phyloP scores from a whole-genome alignment of 37 sponge, comb jelly and placozoan genomes.

The Halichondria panicea region DNA sequence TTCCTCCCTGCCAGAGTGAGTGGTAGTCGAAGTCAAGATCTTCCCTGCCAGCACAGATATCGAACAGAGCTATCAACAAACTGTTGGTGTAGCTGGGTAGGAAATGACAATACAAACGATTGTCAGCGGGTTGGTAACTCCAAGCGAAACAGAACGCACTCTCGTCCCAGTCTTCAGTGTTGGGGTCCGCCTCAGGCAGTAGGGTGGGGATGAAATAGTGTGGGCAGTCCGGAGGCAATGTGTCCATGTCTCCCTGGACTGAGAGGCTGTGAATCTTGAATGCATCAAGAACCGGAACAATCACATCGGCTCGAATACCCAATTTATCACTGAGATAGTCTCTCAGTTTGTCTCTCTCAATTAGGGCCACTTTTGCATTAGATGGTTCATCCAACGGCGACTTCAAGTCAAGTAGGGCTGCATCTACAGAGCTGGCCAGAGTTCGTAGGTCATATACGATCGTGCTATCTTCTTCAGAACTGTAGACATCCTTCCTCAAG shows the following conservation, averaged over 20 bases:
- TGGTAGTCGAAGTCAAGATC: background rate
- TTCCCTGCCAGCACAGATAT: background rate
- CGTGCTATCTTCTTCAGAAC: background rate
- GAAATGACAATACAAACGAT: background rate
- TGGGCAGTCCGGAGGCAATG: background rate
- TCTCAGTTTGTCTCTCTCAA: background rate
- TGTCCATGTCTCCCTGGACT: background rate
- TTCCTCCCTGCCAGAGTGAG: background rate
- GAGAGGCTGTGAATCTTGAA: background rate
- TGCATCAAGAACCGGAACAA: background rate
- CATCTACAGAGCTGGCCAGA: too few species aligned
- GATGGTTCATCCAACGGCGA: too few species aligned
- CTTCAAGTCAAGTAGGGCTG: too few species aligned
- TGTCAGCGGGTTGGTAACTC: background rate
- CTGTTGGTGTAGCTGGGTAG: background rate
- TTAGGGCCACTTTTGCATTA: too few species aligned
- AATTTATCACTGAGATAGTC: too few species aligned
- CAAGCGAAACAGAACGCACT: slow-evolving; percentile 1
- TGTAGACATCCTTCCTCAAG: background rate
- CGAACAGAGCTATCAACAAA: background rate
- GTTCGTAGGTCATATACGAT: too few species aligned
- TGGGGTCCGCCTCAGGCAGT: background rate
- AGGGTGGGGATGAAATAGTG: background rate
- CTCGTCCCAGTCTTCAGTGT: background rate
- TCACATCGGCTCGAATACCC: background rate